Conservation (phyloP, 2,797 vertebrate species). For the Gobionotothen gibberifrons region DNA sequence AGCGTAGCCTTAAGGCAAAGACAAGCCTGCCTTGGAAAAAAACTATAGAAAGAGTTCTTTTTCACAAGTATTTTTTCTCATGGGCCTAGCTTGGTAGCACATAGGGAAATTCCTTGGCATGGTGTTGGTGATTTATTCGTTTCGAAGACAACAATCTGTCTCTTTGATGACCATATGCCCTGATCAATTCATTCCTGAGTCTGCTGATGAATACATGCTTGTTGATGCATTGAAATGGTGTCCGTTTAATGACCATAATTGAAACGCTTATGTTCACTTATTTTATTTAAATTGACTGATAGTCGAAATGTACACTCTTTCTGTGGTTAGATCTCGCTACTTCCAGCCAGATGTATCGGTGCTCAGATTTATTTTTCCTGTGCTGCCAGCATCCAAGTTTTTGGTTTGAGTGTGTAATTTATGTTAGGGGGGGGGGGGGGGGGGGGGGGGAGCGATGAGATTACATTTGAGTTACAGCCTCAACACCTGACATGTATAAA, state of each 20-base stretch:
- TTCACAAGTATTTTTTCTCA: constrained; percentile 38
- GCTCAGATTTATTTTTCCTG: constrained; percentile 33
- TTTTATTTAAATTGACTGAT: constrained; percentile 10
- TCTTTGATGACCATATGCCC: constrained; percentile 35
- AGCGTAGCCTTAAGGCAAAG: constrained; percentile 61
- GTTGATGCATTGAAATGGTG: neutral
- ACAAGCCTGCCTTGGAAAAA: constrained; percentile 36
- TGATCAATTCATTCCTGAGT: constrained; percentile 20
- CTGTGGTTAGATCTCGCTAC: constrained; percentile 15
- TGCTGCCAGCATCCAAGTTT: constrained; percentile 16
- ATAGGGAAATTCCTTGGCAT: constrained; percentile 11
- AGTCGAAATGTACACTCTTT: neutral
- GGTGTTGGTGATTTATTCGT: constrained; percentile 40
- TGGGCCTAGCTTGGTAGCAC: neutral
- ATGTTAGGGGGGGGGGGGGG: constrained; percentile 11
- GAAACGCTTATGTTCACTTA: too few species aligned
- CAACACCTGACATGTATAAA: constrained; percentile 38
- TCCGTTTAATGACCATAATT: too few species aligned
- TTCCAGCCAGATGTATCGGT: constrained; percentile 16
- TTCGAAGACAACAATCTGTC: constrained; percentile 26
- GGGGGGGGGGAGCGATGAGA: constrained; percentile 34
- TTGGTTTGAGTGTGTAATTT: constrained; percentile 42
- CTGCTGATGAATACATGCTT: constrained; percentile 19
- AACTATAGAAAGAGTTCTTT: constrained; percentile 20
- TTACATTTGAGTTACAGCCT: constrained; percentile 53